Percentiles rank a stretch among this genome's conserved stretches.
Conservation (phyloP, 2,113 vertebrate genomes). For the Microcebus tavaratra region DNA sequence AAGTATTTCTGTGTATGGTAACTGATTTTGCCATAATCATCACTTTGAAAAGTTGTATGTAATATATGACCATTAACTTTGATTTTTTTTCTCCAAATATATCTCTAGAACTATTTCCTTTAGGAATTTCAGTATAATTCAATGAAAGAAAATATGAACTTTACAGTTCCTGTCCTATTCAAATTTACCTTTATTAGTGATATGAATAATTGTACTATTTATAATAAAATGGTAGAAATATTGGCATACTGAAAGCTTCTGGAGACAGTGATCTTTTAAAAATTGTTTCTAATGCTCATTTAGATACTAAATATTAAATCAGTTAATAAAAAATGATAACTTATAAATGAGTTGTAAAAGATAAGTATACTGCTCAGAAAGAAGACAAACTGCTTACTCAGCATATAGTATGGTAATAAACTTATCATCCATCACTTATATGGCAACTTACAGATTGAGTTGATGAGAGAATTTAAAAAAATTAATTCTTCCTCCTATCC, state of each 20-base stretch:
- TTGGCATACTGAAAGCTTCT: background rate
- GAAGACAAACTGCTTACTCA: background rate
- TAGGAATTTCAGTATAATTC: background rate
- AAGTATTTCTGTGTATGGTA: background rate
- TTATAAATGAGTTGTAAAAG: background rate
- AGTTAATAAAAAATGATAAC: background rate
- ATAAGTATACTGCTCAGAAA: background rate
- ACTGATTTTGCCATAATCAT: background rate
- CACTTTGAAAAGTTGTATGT: background rate
- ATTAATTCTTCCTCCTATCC: background rate
- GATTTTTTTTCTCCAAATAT: background rate
- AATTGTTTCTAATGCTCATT: background rate
- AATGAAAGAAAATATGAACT: background rate
- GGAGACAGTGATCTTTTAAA: background rate
- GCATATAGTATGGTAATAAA: background rate
- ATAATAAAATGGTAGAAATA: conserved; percentile 20
- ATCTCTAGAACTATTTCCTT: background rate
- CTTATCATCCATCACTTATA: background rate
- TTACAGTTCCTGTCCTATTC: background rate
- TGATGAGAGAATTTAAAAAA: background rate
- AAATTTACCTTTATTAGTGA: background rate
- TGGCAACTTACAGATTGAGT: background rate
- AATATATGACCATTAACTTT: background rate
- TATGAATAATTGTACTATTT: background rate
- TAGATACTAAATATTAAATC: background rate